Evolutionary conservation across 2,113 vertebrate genomes (phyloP).

Genomic region (Pteronura brasiliensis): DNA sequence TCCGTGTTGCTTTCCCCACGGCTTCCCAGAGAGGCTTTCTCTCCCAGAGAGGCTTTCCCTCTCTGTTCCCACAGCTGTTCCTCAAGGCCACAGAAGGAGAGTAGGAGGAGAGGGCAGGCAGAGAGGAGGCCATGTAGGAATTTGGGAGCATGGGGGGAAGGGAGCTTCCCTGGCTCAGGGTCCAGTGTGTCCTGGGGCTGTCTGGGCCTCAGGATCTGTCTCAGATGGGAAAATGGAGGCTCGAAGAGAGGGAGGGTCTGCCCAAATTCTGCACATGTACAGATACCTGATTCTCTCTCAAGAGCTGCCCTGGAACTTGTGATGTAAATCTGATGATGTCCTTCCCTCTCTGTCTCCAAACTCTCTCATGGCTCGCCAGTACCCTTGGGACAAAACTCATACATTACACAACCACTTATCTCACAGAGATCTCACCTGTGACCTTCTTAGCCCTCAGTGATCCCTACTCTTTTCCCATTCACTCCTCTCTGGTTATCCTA

Average conservation of each 20-base stretch:
- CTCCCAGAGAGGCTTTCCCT: too few relatives aligned
- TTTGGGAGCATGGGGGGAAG: background rate
- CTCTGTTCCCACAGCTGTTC: constrained; percentile 62
- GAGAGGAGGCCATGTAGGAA: background rate
- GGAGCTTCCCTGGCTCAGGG: background rate
- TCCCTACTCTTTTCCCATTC: background rate
- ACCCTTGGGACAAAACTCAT: background rate
- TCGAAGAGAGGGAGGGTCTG: background rate
- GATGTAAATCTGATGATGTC: background rate
- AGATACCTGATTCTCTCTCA: background rate
- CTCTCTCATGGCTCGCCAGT: background rate
- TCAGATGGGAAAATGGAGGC: background rate
- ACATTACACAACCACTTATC: background rate
- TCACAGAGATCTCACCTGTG: background rate
- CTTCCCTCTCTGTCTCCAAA: background rate
- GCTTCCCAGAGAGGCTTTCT: too few relatives aligned
- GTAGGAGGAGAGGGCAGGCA: constrained; percentile 38
- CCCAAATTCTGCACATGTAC: background rate
- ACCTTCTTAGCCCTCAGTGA: background rate
- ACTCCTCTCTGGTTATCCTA: background rate
- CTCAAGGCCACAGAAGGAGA: constrained; percentile 49
- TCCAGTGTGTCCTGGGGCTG: background rate
- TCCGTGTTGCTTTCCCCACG: background rate
- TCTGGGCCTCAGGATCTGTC: background rate
- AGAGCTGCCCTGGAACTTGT: background rate